Conservation (phyloP, 2,113 vertebrate genomes). For the Eonycteris spelaea region DNA sequence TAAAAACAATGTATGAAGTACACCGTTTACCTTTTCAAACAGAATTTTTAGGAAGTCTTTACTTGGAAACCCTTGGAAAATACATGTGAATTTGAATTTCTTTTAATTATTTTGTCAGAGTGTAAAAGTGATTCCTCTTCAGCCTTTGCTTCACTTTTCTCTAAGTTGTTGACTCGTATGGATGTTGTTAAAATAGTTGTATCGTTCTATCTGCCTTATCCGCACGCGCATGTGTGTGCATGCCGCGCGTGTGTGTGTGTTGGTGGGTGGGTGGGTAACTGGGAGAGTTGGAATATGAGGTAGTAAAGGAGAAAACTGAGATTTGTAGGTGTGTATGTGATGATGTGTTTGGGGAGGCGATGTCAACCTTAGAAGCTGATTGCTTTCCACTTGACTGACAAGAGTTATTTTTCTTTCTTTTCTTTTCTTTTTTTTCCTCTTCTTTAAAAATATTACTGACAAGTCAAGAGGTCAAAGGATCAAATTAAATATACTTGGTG, state of each 20-base stretch:
- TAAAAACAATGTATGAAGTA: conserved; percentile 51
- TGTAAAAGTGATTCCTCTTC: conserved; percentile 23
- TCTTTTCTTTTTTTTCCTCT: neutral
- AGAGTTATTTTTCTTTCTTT: conserved; percentile 68
- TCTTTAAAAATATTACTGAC: conserved; percentile 40
- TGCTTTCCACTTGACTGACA: conserved; percentile 74
- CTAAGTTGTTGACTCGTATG: conserved; percentile 44
- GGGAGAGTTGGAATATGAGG: neutral
- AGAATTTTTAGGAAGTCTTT: conserved; percentile 54
- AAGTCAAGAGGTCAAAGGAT: conserved; percentile 67
- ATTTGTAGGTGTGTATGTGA: neutral
- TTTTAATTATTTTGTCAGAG: conserved; percentile 48
- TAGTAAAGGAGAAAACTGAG: conserved; percentile 2
- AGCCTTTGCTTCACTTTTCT: conserved; percentile 31
- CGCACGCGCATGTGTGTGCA: neutral
- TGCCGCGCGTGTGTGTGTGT: neutral
- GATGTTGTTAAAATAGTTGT: neutral
- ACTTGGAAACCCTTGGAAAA: conserved; percentile 59
- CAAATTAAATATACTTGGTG: conserved; percentile 71
- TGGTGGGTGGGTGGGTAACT: neutral
- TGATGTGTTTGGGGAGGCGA: neutral
- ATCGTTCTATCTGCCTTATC: neutral
- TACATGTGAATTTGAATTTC: conserved; percentile 46
- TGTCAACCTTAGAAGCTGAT: conserved; percentile 55
- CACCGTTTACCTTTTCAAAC: conserved; percentile 57